Conservation (phyloP, 2,113 vertebrate species). For the Leucoraja erinaceus region DNA sequence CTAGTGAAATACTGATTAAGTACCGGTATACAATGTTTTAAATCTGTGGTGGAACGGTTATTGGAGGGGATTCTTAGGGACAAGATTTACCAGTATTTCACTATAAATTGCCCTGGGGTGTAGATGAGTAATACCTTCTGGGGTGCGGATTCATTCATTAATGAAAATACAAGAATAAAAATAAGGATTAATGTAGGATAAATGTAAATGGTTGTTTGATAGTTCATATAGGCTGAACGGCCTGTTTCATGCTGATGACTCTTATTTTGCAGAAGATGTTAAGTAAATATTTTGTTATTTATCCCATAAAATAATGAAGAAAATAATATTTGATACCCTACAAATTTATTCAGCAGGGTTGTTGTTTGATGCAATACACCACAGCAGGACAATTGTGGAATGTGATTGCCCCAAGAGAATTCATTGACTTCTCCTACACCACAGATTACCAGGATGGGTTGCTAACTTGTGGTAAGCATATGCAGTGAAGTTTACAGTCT, state of each 20-base stretch:
- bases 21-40: no score
- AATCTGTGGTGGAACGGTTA: no score
- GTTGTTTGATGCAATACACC: constrained; percentile 73
- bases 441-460: constrained; percentile 65
- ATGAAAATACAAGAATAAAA: no score
- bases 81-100: no score
- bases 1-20: no score
- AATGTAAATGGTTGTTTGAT: no score
- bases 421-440: constrained; percentile 78
- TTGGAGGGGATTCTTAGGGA: no score
- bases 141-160: no score
- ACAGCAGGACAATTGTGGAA: constrained; percentile 76
- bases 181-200: no score
- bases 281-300: not conserved
- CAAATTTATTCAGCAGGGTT: constrained; percentile 52
- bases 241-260: not conserved
- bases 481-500: constrained; percentile 18
- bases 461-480: constrained; percentile 67
- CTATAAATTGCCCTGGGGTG: no score
- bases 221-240: no score
- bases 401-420: constrained; percentile 73
- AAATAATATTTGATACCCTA: constrained; percentile 23
- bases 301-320: not conserved
- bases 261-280: not conserved
- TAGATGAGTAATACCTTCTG: no score